A percentile compares a stretch with the other conserved stretches of the same genome.
Evolutionary conservation across 2,797 vertebrate species (phyloP).

Genomic region (Streptopelia turtur): DNA sequence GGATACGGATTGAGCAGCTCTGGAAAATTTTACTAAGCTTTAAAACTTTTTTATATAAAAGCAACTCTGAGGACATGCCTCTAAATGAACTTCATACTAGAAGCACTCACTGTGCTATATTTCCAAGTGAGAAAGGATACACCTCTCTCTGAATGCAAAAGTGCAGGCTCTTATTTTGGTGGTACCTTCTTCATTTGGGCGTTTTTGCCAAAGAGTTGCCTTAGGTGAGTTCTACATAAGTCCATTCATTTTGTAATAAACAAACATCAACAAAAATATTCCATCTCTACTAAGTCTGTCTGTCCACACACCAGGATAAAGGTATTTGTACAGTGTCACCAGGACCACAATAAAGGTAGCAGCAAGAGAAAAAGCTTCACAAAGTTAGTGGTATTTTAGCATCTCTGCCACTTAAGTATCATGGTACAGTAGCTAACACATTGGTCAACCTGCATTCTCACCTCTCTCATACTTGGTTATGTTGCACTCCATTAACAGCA

Average conservation of each 20-base stretch:
- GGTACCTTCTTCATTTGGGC: neutral
- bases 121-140: neutral
- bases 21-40: neutral
- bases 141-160: neutral
- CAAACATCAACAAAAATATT: neutral
- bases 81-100: neutral
- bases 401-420: neutral
- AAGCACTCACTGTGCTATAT: neutral
- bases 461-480: neutral
- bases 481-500: neutral
- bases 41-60: neutral
- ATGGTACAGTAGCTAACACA: neutral
- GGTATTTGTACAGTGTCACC: neutral
- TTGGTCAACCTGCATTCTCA: neutral
- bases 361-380: neutral
- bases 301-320: neutral
- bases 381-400: neutral
- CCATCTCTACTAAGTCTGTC: neutral
- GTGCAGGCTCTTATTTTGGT: neutral
- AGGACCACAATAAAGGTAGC: neutral
- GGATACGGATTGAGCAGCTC: neutral
- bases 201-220: neutral
- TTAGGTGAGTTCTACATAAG: neutral
- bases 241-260: neutral
- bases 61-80: neutral